phyloP scores from a whole-genome alignment of 2,888 invertebrate species.

The Protonemura montana region DNA sequence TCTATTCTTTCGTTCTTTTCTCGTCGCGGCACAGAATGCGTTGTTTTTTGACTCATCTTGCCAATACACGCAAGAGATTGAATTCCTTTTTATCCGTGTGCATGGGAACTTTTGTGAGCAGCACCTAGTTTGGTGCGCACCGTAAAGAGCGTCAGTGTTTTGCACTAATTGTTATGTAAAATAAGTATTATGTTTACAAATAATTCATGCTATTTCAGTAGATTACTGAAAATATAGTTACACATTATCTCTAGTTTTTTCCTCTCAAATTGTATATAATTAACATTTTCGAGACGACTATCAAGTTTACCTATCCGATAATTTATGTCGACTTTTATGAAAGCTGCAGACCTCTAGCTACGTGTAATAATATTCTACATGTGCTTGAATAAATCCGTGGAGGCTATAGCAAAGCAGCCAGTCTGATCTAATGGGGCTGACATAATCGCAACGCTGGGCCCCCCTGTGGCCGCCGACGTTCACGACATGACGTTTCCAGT shows the following conservation, averaged over 20 bases:
- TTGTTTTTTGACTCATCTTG: constrained; percentile 12
- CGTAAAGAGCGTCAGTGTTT: too few relatives aligned
- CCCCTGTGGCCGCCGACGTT: background rate
- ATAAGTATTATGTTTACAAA: background rate
- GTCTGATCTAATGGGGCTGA: constrained; percentile 40
- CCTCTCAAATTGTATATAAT: background rate
- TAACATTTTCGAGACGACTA: constrained; percentile 10
- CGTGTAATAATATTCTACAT: constrained; percentile 24
- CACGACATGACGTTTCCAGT: constrained; percentile 18
- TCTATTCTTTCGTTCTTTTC: background rate
- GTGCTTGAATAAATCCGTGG: constrained; percentile 24
- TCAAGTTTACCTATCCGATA: constrained; percentile 1
- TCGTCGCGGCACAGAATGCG: background rate
- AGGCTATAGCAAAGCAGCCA: background rate
- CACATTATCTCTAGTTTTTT: background rate
- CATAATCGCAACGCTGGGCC: constrained; percentile 27
- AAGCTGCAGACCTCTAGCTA: background rate
- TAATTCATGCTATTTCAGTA: background rate
- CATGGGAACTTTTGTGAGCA: background rate
- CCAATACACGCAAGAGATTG: background rate
- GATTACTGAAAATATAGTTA: too few relatives aligned
- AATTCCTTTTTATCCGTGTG: background rate
- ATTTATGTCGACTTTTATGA: constrained; percentile 21
- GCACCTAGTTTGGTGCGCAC: background rate
- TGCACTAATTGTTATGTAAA: too few relatives aligned